phyloP scores from a whole-genome alignment of 2,113 vertebrate genomes.

The Myotis davidii region DNA sequence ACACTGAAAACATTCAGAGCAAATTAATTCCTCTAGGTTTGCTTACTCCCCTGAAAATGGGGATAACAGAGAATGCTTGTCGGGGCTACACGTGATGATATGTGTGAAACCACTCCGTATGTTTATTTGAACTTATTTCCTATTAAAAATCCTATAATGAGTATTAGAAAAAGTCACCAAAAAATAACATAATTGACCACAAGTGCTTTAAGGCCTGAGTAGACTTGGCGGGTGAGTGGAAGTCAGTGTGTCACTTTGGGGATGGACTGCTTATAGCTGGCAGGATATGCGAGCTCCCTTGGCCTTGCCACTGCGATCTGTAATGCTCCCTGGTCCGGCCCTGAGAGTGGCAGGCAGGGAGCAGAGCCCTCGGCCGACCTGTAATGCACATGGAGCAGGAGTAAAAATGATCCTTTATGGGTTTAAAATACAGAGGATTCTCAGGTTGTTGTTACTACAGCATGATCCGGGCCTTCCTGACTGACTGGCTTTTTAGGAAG shows the following conservation, averaged over 20 bases:
- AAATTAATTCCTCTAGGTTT: neutral
- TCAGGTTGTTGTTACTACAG: neutral
- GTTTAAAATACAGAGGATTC: neutral
- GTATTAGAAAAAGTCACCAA: neutral
- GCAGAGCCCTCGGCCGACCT: neutral
- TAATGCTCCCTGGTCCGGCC: neutral
- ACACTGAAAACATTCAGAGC: neutral
- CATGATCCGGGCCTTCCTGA: neutral
- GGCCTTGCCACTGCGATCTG: neutral
- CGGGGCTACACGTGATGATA: neutral
- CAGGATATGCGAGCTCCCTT: no score
- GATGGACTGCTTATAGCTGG: neutral
- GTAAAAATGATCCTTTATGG: neutral
- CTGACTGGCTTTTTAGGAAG: neutral
- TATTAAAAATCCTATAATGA: neutral
- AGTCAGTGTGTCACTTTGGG: neutral
- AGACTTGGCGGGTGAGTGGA: neutral
- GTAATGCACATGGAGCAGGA: neutral
- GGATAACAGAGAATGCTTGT: neutral
- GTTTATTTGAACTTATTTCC: neutral
- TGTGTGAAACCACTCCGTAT: neutral
- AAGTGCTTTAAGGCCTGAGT: neutral
- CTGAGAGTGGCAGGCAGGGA: neutral
- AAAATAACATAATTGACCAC: neutral
- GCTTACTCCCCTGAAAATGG: neutral